Evolutionary conservation across 1,140 invertebrate genomes (phyloP), one percentile per base, ranked within the genome.

Genomic region (Belonocnema kinseyi): DNA sequence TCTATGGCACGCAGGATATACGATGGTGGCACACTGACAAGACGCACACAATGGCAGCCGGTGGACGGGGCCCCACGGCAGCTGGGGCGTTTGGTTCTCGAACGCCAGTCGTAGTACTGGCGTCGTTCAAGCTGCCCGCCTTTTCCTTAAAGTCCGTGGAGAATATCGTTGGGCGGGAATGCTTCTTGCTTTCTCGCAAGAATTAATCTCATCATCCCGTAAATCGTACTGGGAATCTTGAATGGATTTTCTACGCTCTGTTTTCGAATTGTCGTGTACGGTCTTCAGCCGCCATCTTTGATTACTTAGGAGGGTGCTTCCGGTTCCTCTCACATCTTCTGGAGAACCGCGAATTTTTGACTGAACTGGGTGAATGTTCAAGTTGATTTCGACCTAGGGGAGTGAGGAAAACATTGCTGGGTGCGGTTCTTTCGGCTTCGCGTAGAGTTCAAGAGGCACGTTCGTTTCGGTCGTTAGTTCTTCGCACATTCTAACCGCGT

Each of bases 101-200:
- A 85, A 80, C 80, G 84, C 86, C 89, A 90, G 90, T 90, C 90
- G 87, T 89, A 83, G 83, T 83, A 86, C 79, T 74, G 86, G 87
- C 90, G 88, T 89, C 84, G 87, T 85, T 86, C 86, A 85, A 77
- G 82, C 88, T 85, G 85, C 88, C 84, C 87, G 86, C 83, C 80
- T 87, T 88, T 87, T 84, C 81, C 77, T 77, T 74, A 58, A 53
- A 66, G 81, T 85, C 84, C 77, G 76, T 75, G 46, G 72, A 50
- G 7, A 58, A 77, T 73, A 75, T 80, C 46, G 73, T 56, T 46
- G 21, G 72, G 58, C 77, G 72, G 72, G 26, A 78, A 77, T 73
- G 71, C 0, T 26, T 56, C n/a, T 79, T 50, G 50, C 70, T 75
- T 61, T 79, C 66, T 75, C 75, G 74, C n/a, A 11, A 26, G 19